Base-by-base conservation (phyloP, 2,113 vertebrate genomes). In the Gobius niger region DNA sequence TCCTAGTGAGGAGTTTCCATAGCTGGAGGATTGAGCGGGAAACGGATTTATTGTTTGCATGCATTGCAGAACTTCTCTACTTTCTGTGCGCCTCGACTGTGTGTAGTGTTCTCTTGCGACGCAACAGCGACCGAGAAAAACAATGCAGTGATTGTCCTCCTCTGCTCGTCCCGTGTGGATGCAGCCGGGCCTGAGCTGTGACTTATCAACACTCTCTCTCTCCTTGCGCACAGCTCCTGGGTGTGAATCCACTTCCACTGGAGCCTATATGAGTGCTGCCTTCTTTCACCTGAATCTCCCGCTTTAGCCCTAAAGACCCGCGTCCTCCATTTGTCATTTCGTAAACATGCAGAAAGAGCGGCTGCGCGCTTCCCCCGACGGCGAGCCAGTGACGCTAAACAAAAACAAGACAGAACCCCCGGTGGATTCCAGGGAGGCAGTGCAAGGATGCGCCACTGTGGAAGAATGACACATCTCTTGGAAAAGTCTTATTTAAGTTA, bases 291-390 rank as follows among this genome's bases (percentile, higher is more conserved):
- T 85, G 88, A 89, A 86, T 90, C 87, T 72, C 87, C 82, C 67
- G 75, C 24, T 62, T 68, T 77, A 73, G 88, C 90, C 89, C 86
- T 74, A 63, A 86, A 91, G 86, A 91, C 83, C 67, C 5, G 54
- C 80, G 76, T 87, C 76, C 86, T 86, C 87, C 78, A 88, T 92
- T 92, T 92, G 89, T 92, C 90, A 89, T 88, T 34, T 90, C 87
- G 85, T 86, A 91, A 90, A 87, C 84, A 91, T 84, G 75, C 87
- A 78, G 81, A 83, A 42, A 60, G 62, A 73, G 69, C 61, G 50
- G 18, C 74, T 72, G 77, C 84, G 76, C 82, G 80, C 74, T 74
- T 76, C 80, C 85, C 78, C 66, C 70, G 72, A 73, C 70, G 86
- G 74, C 71, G 49, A 68, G 68, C 71, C 72, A 47, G 11, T 63